Percentiles rank a stretch among this genome's conserved stretches.
Conservation (phyloP, 2,797 vertebrate species). For the Protonibea diacanthus region DNA sequence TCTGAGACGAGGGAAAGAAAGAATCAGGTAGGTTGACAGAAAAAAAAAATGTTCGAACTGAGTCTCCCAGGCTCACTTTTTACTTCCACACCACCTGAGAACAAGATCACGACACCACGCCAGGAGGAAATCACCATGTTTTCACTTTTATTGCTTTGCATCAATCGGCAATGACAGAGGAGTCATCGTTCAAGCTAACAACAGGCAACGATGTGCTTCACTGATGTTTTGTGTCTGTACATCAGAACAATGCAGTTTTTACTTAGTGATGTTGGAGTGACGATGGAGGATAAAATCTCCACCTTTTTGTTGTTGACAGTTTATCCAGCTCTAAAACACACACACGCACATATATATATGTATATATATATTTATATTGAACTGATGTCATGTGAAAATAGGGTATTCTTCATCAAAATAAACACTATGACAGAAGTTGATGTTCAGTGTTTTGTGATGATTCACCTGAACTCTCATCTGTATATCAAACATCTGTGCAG, state of each 20-base stretch:
- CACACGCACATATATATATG: background rate
- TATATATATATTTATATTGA: background rate
- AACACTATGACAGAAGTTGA: slow-evolving; percentile 29
- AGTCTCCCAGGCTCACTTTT: too few species aligned
- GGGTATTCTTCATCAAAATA: slow-evolving; percentile 42
- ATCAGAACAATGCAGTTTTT: slow-evolving; percentile 48
- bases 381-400: slow-evolving; percentile 46
- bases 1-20: background rate
- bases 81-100: background rate
- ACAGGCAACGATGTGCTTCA: slow-evolving; percentile 60
- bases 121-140: slow-evolving; percentile 30
- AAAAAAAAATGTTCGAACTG: too few species aligned
- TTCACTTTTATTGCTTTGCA: slow-evolving; percentile 83
- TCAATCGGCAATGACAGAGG: slow-evolving; percentile 63
- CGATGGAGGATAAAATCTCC: slow-evolving; percentile 11
- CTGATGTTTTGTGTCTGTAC: slow-evolving; percentile 49
- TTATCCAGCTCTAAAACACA: slow-evolving; percentile 6
- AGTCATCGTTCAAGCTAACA: slow-evolving; percentile 65
- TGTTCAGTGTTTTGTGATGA: slow-evolving; percentile 3
- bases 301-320: slow-evolving; percentile 1
- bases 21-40: too few species aligned
- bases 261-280: slow-evolving; percentile 27
- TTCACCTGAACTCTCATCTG: slow-evolving; percentile 9
- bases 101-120: background rate
- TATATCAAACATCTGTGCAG: slow-evolving; percentile 16